Evolutionary conservation across 2,797 vertebrate genomes (phyloP), one percentile per base, ranked within the genome.

Genomic region (Scarus forsteni): DNA sequence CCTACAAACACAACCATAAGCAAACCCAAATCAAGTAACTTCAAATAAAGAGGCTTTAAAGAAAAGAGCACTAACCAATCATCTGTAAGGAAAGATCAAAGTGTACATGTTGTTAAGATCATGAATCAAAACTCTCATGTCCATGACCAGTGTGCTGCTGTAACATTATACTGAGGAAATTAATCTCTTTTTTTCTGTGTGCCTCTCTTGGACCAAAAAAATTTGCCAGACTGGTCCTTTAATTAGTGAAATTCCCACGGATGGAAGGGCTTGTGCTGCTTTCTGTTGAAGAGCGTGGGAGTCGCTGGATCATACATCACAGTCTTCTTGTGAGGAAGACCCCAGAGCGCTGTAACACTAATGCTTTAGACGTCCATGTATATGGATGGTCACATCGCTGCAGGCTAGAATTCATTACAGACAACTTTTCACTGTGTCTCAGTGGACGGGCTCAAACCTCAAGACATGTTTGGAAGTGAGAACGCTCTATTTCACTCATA

Each of bases 371-470:
- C 70, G 42, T 73, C 36, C 0, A 66, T 79, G 70, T 75, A 80
- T 88, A 68, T 61, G 79, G 62, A 83, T 62, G 79, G 75, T 46
- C 77, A 74, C 59, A 77, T 66, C 51, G 75, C 87, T 72, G 27
- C 72, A 44, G 80, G 85, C 75, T 55, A 72, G 79, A 91, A 89
- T 85, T 70, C 75, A 85, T 85, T 60, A 77, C 34, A 49, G 66
- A 51, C 43, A 53, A 74, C 73, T 59, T 71, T 75, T 67, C 18
- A 10, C 57, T 13, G 45, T 3, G 66, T 70, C 81, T 71, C 77
- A 8, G 64, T 3, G 65, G 80, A 70, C 38, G 39, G 19, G 42
- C 60, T 44, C 10, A 61, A 46, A 70, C 56, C 70, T 34, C 44
- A 11, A 52, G 43, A n/a, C 49, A 60, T 27, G 36, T 10, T 13